These are phyloP conservation scores for Xiphias gladius DNA, from an alignment of 2,113 vertebrate species.

Conservation along the genomic window DNA sequence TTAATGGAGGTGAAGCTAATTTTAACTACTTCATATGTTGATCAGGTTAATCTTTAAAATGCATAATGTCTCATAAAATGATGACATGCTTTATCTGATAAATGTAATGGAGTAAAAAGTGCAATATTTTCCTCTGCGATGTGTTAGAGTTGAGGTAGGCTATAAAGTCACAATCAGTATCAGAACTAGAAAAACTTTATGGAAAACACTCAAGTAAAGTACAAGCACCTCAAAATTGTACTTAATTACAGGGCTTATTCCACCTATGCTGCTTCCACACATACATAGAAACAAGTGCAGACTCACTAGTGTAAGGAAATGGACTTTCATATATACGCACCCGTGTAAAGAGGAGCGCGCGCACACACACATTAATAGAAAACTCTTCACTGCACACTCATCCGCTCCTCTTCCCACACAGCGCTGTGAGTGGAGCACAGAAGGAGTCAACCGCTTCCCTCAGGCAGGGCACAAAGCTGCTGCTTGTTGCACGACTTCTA, in stretches of 20 bases:
- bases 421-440: conserved; percentile 31
- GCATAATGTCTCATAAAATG: not conserved
- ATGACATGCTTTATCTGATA: not conserved
- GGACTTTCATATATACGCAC: conserved; percentile 9
- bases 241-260: not conserved
- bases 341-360: conserved; percentile 6
- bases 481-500: conserved; percentile 74
- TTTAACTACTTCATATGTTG: not conserved
- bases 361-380: conserved; percentile 25
- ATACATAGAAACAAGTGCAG: conserved; percentile 1
- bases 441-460: conserved; percentile 63
- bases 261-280: not conserved
- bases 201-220: not conserved
- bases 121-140: not conserved
- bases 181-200: too few species aligned
- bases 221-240: conserved; percentile 3
- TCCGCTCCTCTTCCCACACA: conserved; percentile 51
- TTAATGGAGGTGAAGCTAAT: not conserved
- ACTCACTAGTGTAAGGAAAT: conserved; percentile 15
- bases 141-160: not conserved
- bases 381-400: conserved; percentile 39
- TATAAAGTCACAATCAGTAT: not conserved
- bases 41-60: not conserved
- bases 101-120: not conserved
- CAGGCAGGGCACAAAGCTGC: conserved; percentile 75